A percentile compares a stretch with the other conserved stretches of the same genome.
Conservation (phyloP, 2,113 vertebrate genomes). For the Sula dactylatra region DNA sequence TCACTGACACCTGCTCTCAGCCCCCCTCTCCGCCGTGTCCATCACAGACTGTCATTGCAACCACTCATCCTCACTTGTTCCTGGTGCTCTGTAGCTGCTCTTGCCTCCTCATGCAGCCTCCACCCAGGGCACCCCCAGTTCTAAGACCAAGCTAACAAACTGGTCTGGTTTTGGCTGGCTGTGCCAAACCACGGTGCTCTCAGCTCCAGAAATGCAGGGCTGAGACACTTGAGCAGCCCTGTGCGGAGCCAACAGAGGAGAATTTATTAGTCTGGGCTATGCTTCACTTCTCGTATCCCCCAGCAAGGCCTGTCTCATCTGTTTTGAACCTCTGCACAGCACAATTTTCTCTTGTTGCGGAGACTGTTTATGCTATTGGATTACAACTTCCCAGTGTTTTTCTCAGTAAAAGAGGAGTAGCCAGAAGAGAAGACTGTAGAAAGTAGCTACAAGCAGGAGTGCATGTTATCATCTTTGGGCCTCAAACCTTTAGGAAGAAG, state of each 20-base stretch:
- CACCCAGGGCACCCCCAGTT: rapidly evolving
- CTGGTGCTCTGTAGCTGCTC: background rate
- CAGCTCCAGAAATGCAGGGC: background rate
- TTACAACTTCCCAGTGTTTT: constrained; percentile 3
- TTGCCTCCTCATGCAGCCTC: background rate
- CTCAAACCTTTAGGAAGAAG: background rate
- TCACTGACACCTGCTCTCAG: rapidly evolving
- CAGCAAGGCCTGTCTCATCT: background rate
- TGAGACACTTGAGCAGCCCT: background rate
- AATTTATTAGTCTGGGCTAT: constrained; percentile 44
- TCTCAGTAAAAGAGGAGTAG: background rate
- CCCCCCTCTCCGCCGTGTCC: background rate
- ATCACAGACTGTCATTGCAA: background rate
- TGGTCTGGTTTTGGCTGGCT: background rate
- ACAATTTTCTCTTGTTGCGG: background rate
- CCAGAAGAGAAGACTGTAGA: background rate
- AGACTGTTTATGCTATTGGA: constrained; percentile 25
- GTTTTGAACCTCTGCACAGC: background rate
- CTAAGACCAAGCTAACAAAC: background rate
- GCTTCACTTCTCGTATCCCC: background rate
- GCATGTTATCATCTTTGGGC: background rate
- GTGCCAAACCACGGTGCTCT: background rate
- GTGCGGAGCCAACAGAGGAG: background rate
- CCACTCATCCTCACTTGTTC: background rate
- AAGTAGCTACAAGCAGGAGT: background rate